These are phyloP conservation scores for Euclidia mi DNA, from an alignment of 2,888 invertebrate genomes.

Conservation along the genomic window DNA sequence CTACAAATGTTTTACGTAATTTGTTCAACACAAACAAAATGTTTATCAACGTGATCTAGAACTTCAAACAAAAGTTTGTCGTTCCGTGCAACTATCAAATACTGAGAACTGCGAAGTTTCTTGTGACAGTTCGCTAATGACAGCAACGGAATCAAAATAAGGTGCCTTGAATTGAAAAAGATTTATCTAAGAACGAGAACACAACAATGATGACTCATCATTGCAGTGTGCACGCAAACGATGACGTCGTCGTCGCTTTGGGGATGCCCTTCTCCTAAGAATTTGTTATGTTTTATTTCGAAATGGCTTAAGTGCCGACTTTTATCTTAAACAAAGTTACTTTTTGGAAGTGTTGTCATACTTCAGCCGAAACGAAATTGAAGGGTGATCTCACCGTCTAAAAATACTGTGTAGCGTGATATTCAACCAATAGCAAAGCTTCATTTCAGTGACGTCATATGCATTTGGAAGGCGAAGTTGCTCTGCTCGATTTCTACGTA, in stretches of 20 bases:
- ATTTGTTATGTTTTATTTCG: conserved; percentile 62
- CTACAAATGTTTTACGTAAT: conserved; percentile 67
- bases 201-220: conserved; percentile 88
- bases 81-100: conserved; percentile 65
- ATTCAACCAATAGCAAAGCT: conserved; percentile 74
- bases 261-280: conserved; percentile 87
- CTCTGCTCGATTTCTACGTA: conserved; percentile 13
- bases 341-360: conserved; percentile 65
- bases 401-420: conserved; percentile 81
- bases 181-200: conserved; percentile 73
- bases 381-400: conserved; percentile 84
- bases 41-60: conserved; percentile 47
- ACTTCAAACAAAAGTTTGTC: conserved; percentile 57
- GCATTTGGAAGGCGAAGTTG: conserved; percentile 31
- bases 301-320: conserved; percentile 77
- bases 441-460: conserved; percentile 69
- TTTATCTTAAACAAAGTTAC: conserved; percentile 59
- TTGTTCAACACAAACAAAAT: conserved; percentile 53
- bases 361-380: conserved; percentile 68
- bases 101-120: conserved; percentile 65
- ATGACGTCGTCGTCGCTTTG: conserved; percentile 82
- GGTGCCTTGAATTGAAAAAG: conserved; percentile 67
- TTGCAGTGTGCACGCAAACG: conserved; percentile 70
- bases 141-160: conserved; percentile 74
- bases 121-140: conserved; percentile 80